phyloP scores from a whole-genome alignment of 2,113 vertebrate genomes.

The Turdus rufiventris region DNA sequence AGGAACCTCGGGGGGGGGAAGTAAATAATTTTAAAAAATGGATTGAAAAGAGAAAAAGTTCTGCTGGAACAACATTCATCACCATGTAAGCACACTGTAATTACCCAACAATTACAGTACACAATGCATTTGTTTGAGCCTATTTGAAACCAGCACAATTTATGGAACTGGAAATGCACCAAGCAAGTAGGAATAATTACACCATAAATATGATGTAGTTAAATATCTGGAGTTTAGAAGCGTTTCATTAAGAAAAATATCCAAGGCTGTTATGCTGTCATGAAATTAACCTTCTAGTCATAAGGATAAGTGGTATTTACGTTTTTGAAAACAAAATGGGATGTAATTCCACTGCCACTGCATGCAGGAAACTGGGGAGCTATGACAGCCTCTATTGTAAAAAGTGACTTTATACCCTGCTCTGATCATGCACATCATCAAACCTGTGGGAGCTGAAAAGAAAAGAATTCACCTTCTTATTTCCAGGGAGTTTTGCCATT shows the following conservation, averaged over 20 bases:
- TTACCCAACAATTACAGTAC: neutral
- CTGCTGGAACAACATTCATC: neutral
- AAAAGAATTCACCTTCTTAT: neutral
- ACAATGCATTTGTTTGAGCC: neutral
- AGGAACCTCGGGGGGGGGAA: neutral
- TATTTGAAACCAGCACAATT: conserved; percentile 5
- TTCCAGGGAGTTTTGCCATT: neutral
- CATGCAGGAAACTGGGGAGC: neutral
- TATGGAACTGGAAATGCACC: conserved; percentile 31
- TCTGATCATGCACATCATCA: neutral
- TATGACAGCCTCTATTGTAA: neutral
- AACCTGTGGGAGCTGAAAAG: neutral
- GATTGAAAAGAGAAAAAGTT: neutral
- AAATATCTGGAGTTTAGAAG: conserved; percentile 51
- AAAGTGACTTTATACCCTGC: neutral
- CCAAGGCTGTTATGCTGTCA: conserved; percentile 21
- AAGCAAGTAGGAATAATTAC: conserved; percentile 30
- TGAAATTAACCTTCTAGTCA: conserved; percentile 31
- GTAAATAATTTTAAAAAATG: neutral
- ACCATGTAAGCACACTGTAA: neutral
- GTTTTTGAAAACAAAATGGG: conserved; percentile 3
- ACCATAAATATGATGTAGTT: conserved; percentile 40
- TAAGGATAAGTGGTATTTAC: conserved; percentile 10
- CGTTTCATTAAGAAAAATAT: conserved; percentile 51
- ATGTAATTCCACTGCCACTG: neutral